Conservation (phyloP, 1,140 invertebrate genomes). For the Bombus impatiens region DNA sequence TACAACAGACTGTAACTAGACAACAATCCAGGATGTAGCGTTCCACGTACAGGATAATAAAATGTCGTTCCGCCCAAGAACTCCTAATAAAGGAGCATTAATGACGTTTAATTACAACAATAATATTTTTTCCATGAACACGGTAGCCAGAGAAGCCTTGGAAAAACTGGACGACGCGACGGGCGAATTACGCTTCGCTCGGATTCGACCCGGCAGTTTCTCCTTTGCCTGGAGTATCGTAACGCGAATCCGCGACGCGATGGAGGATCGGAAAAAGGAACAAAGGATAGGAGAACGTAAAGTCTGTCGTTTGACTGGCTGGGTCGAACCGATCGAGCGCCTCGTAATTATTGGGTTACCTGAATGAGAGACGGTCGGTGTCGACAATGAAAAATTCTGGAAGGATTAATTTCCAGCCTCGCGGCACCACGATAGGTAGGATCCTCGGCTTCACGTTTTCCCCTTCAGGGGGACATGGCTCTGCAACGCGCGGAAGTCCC, state of each 20-base stretch:
- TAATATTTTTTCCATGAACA: neutral
- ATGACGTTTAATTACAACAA: constrained; percentile 26
- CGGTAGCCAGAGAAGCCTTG: neutral
- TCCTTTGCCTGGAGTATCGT: constrained; percentile 42
- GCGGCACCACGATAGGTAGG: constrained; percentile 12
- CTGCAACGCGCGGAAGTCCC: constrained; percentile 50
- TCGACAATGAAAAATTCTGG: constrained; percentile 66
- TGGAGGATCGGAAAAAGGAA: constrained; percentile 12
- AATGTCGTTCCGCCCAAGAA: neutral
- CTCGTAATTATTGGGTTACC: constrained; percentile 59
- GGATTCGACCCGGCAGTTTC: neutral
- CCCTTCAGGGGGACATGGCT: neutral
- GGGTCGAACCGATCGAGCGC: constrained; percentile 53
- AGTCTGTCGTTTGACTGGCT: constrained; percentile 49
- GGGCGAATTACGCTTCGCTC: neutral
- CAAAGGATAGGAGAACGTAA: constrained; percentile 9
- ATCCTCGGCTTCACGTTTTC: neutral
- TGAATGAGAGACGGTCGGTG: constrained; percentile 44
- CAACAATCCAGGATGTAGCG: neutral
- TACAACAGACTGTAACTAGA: neutral
- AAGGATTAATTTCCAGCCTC: constrained; percentile 60
- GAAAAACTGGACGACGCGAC: neutral
- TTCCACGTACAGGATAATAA: neutral
- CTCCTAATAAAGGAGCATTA: neutral
- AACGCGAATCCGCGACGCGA: constrained; percentile 13